phyloP scores from a whole-genome alignment of 2,888 invertebrate genomes.

The Drosophila nr. fundita region DNA sequence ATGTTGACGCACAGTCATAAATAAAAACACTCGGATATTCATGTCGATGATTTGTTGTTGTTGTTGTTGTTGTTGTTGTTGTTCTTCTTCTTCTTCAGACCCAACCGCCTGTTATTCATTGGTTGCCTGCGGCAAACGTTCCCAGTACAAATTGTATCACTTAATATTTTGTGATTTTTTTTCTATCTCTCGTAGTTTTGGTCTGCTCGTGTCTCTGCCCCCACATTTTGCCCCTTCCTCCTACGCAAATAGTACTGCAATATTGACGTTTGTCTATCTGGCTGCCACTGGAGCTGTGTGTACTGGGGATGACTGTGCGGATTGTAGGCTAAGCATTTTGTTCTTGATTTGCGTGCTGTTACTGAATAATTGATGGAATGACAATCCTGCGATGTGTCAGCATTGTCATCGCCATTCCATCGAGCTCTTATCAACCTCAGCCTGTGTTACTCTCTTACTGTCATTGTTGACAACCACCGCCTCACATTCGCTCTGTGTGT shows the following conservation, averaged over 20 bases:
- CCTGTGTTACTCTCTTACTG: conserved; percentile 12
- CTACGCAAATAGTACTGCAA: conserved; percentile 23
- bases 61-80: conserved; percentile 1
- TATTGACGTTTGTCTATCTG: conserved; percentile 37
- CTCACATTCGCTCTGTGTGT: conserved; percentile 35
- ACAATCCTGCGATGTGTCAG: conserved; percentile 77
- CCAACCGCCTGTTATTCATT: conserved; percentile 50
- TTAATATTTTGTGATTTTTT: conserved; percentile 58
- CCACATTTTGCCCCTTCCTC: not conserved
- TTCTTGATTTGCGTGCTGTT: conserved; percentile 74
- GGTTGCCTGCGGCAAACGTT: conserved; percentile 66
- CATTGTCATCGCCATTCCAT: conserved; percentile 62
- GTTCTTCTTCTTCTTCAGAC: conserved; percentile 5
- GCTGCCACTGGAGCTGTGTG: conserved; percentile 39
- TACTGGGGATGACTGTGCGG: conserved; percentile 49
- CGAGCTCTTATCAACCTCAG: conserved; percentile 60
- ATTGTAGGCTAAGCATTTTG: conserved; percentile 61
- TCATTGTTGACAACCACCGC: conserved; percentile 55
- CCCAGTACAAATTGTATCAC: conserved; percentile 73
- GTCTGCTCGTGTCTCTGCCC: not conserved
- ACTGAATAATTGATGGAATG: conserved; percentile 78
- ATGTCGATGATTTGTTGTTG: conserved; percentile 60
- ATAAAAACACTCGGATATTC: conserved; percentile 78
- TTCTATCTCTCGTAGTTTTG: conserved; percentile 18
- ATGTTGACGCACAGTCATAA: conserved; percentile 73